Evolutionary conservation across 2,888 invertebrate species (phyloP).

Genomic region (Drosophila buzzatii): DNA sequence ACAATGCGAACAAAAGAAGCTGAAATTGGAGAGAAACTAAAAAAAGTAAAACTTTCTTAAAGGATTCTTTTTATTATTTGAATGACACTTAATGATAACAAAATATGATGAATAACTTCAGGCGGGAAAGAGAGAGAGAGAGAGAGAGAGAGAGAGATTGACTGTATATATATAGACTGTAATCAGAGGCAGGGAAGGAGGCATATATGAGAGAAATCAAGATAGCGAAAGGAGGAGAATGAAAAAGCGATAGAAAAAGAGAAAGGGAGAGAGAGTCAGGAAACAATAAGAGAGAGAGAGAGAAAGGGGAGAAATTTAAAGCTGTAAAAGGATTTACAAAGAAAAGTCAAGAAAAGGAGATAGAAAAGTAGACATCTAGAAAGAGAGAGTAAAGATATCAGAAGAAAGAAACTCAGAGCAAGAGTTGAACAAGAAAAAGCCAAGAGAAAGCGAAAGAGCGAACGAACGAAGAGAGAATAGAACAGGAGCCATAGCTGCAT

Average conservation of each 20-base stretch:
- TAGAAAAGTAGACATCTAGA: too few relatives aligned
- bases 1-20: slow-evolving; percentile 34
- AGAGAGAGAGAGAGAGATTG: neutral
- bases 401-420: neutral
- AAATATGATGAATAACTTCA: neutral
- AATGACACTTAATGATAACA: slow-evolving; percentile 12
- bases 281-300: neutral
- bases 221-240: neutral
- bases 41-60: neutral
- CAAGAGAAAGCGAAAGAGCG: neutral
- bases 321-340: neutral
- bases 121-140: neutral
- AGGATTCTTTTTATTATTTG: neutral
- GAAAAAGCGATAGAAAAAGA: neutral
- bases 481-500: neutral
- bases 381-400: neutral
- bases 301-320: neutral
- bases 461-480: too few relatives aligned
- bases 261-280: neutral
- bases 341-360: neutral
- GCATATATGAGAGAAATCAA: too few relatives aligned
- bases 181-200: neutral
- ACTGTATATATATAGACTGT: too few relatives aligned
- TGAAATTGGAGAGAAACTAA: slow-evolving; percentile 19
- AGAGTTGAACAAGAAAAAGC: neutral